Evolutionary conservation across 2,888 invertebrate species (phyloP).

Genomic region (Subacronicta megacephala): DNA sequence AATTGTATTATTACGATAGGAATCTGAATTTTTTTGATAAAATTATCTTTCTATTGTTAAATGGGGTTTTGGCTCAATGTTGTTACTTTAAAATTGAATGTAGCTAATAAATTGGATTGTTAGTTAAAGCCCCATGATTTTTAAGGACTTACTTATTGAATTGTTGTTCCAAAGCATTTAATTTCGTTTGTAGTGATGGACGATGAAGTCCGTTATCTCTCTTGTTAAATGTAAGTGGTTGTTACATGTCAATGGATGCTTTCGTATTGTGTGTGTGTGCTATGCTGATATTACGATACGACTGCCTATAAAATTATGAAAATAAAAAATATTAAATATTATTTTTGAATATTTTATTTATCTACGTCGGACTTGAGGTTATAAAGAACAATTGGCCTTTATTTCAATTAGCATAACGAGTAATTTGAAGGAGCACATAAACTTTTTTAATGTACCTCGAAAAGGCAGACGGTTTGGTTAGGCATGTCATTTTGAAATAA

Average conservation of each 20-base stretch:
- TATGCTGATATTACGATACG: constrained; percentile 55
- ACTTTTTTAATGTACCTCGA: no score
- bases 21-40: constrained; percentile 41
- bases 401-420: no score
- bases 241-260: constrained; percentile 35
- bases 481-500: no score
- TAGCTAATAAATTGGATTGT: constrained; percentile 5
- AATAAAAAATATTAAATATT: constrained; percentile 50
- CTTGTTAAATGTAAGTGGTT: constrained; percentile 54
- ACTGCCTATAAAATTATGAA: constrained; percentile 63
- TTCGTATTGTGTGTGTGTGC: constrained; percentile 49
- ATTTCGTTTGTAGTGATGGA: constrained; percentile 40
- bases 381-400: no score
- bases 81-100: not conserved
- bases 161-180: constrained; percentile 79
- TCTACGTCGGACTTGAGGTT: not conserved
- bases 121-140: constrained; percentile 27
- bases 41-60: constrained; percentile 29
- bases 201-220: constrained; percentile 55
- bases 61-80: constrained; percentile 12
- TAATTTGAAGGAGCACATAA: no score
- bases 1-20: constrained; percentile 55
- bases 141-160: constrained; percentile 42
- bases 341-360: constrained; percentile 39
- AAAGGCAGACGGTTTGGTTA: no score